Evolutionary conservation across 2,113 vertebrate species (phyloP).

Genomic region (Tragelaphus imberbis): DNA sequence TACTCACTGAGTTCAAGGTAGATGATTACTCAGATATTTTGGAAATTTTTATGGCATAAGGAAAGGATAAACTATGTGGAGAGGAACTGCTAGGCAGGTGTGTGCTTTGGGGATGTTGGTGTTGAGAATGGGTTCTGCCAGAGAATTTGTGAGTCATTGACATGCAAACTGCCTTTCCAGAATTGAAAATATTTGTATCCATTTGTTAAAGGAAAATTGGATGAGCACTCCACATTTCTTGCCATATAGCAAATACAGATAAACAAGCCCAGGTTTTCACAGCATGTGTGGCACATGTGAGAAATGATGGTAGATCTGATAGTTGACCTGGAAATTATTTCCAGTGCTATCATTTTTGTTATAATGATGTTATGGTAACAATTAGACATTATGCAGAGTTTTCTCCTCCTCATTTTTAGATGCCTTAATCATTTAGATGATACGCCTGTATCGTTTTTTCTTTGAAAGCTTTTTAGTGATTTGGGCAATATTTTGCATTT

Average conservation of each 20-base stretch:
- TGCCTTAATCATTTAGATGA: neutral
- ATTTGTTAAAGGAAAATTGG: constrained; percentile 14
- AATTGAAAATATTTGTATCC: constrained; percentile 17
- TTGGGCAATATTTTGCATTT: neutral
- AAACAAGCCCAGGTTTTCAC: neutral
- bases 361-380: neutral
- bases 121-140: neutral
- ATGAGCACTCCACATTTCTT: neutral
- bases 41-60: neutral
- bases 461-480: neutral
- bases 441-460: neutral
- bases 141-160: neutral
- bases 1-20: neutral
- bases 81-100: neutral
- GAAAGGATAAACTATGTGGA: neutral
- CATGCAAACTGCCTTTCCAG: neutral
- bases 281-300: neutral
- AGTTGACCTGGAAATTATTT: neutral
- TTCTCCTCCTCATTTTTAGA: neutral
- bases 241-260: neutral
- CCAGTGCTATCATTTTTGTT: neutral
- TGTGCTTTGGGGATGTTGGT: neutral
- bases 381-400: neutral
- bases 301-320: neutral
- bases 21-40: constrained; percentile 47